Evolutionary conservation across 2,113 vertebrate genomes (phyloP).

Genomic region (Symphodus melops): DNA sequence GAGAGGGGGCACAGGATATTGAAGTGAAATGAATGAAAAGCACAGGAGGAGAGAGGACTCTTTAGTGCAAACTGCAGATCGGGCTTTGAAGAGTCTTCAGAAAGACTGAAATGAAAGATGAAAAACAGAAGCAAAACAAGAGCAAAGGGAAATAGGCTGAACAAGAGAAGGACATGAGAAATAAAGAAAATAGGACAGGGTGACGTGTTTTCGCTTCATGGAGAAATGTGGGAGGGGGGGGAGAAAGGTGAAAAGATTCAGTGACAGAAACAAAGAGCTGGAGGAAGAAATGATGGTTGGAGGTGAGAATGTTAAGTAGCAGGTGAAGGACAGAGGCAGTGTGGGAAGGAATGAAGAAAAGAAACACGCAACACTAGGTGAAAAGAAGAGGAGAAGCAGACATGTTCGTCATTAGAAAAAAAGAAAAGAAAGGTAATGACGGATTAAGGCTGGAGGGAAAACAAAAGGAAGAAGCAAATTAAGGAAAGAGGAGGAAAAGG

Average conservation of each 20-base stretch:
- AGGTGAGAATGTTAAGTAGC: background rate
- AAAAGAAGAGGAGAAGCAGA: too few relatives aligned
- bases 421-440: background rate
- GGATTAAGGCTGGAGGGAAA: background rate
- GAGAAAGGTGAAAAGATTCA: background rate
- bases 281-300: background rate
- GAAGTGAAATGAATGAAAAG: slow-evolving; percentile 40
- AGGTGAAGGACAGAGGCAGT: background rate
- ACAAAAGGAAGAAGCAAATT: background rate
- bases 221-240: background rate
- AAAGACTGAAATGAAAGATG: slow-evolving; percentile 31
- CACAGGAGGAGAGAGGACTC: background rate
- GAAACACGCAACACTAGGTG: background rate
- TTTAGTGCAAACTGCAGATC: background rate
- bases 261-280: background rate
- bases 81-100: slow-evolving; percentile 33
- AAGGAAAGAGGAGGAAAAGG: background rate
- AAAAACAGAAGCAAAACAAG: slow-evolving; percentile 24
- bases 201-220: too few relatives aligned
- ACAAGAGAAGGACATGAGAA: slow-evolving; percentile 31
- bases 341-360: background rate
- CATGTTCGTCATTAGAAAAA: background rate
- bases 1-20: slow-evolving; percentile 7
- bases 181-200: background rate
- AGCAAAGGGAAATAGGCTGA: too few relatives aligned